These are phyloP conservation scores for Sebastolobus altivelis DNA, from an alignment of 2,797 vertebrate genomes.

Conservation along the genomic window DNA sequence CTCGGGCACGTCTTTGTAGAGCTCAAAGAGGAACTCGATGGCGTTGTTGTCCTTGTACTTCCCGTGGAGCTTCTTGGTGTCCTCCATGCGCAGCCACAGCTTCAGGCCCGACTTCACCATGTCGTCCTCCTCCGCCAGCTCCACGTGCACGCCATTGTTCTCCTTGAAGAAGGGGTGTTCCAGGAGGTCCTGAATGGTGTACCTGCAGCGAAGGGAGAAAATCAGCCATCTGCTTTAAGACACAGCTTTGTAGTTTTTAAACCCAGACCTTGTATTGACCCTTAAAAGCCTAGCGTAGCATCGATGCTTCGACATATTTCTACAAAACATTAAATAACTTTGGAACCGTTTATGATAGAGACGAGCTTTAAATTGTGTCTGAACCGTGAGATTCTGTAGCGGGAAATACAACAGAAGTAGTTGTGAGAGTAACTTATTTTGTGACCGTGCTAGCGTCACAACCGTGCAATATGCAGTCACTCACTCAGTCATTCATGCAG, in stretches of 20 bases:
- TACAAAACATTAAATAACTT: background rate
- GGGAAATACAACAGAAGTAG: too few species aligned
- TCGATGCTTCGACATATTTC: too few species aligned
- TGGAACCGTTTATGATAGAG: background rate
- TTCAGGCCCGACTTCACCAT: conserved; percentile 93
- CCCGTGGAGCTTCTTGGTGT: conserved; percentile 93
- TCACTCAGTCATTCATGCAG: background rate
- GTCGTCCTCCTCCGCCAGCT: conserved; percentile 96
- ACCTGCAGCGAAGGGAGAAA: conserved; percentile 77
- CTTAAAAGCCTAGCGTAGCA: too few species aligned
- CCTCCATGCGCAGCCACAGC: conserved; percentile 97
- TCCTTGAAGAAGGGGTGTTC: conserved; percentile 97
- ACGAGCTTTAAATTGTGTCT: background rate
- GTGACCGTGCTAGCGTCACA: too few species aligned
- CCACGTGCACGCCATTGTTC: conserved; percentile 95
- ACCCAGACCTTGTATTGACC: background rate
- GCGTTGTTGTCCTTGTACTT: conserved; percentile 99
- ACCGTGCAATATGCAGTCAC: too few species aligned
- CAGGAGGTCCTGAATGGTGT: conserved; percentile 97
- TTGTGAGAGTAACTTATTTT: too few species aligned
- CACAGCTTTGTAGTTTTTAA: background rate
- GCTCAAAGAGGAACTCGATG: conserved; percentile 97
- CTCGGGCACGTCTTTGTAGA: conserved; percentile 96
- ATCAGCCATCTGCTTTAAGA: background rate
- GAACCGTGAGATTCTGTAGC: background rate